Base-by-base conservation (phyloP, 2,113 vertebrate genomes). In the Canis aureus region DNA sequence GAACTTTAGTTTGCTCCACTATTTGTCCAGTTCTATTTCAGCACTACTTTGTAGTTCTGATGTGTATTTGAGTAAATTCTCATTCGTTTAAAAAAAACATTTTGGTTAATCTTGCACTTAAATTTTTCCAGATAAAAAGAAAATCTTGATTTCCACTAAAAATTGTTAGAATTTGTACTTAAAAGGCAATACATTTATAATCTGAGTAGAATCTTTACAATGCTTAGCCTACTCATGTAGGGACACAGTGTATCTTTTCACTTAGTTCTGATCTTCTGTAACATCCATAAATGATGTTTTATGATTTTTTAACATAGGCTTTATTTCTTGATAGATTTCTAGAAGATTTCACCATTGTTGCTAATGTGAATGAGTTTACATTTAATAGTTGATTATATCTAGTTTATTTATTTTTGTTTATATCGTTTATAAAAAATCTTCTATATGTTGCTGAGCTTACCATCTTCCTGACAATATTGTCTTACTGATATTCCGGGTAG, bases 71-170 rank as follows among this genome's bases (percentile, higher is more conserved):
- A 20, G 5, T 20, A 78, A 88, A 19, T 64, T 67, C 32, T 84
- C 79, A 89, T 78, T 74, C n/a, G 66, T 87, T n/a, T 74, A 35
- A 43, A 69, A 43, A 88, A 95, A 82, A 69, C 10, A 19, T 60
- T 79, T 84, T 82, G 29, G 62, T 43, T 94, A 29, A 90, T 35
- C 25, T 81, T 73, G 23, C 12, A 85, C 15, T 66, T 88, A 88
- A 32, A 62, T n/a, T 76, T 32, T 80, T 64, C 7, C 53, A 80
- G 64, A 87, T 64, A 67, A 69, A 67, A 69, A 43, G 43, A 62
- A 96, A 80, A 96, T 55, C 11, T 6, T 32, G 69, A 69, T 86
- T 71, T 80, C 53, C 11, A 85, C 20, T 80, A 96, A 67, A 89
- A 78, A 67, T 38, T 93, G 43, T 84, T 51, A 25, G 29, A 49